Evolutionary conservation across 1,140 invertebrate species (phyloP).

Genomic region (Caenorhabditis brenneri): DNA sequence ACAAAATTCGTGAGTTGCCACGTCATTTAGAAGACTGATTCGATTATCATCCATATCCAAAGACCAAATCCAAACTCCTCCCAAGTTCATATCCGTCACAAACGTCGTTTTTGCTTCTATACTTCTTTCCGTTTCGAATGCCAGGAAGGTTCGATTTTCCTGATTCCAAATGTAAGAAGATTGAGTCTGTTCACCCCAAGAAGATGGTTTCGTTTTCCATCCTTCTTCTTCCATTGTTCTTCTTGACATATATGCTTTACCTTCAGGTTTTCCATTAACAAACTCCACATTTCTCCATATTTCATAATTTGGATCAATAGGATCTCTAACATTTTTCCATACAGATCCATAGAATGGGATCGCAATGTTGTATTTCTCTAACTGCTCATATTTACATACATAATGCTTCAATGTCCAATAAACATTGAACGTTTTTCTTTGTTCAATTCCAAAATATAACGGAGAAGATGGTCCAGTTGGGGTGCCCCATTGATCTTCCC

Average conservation of each 20-base stretch:
- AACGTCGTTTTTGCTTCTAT: not conserved
- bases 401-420: not conserved
- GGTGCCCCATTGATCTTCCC: not conserved
- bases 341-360: not conserved
- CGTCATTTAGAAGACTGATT: no score
- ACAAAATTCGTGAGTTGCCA: no score
- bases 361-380: not conserved
- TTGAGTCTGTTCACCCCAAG: not conserved
- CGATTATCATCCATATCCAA: constrained; percentile 29
- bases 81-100: not conserved
- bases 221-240: not conserved
- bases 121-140: not conserved
- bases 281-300: not conserved
- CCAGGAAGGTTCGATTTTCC: not conserved
- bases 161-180: not conserved
- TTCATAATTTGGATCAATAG: not conserved
- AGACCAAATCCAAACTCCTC: not conserved
- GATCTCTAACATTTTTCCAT: not conserved
- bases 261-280: not conserved
- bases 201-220: not conserved
- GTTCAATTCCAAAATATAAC: not conserved
- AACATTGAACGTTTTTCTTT: not conserved
- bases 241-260: not conserved
- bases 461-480: not conserved
- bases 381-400: no score